These are phyloP conservation scores for Aplocera efformata DNA, from an alignment of 2,888 invertebrate genomes.

Conservation along the genomic window DNA sequence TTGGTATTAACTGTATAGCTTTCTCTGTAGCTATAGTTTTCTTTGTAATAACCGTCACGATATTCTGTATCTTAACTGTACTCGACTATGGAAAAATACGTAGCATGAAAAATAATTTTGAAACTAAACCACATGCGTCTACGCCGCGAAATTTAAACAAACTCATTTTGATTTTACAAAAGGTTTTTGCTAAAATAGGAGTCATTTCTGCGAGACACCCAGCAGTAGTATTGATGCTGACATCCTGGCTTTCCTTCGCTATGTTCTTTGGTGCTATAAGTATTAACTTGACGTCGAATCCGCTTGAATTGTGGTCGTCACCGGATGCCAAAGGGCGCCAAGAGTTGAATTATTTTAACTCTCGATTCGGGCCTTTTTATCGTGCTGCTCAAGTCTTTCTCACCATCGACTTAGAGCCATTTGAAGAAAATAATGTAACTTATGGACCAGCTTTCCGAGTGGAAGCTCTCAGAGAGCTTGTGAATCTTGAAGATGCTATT, in stretches of 20 bases:
- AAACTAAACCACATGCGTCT: constrained; percentile 18
- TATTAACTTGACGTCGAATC: constrained; percentile 90
- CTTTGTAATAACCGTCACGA: constrained; percentile 58
- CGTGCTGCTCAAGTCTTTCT: constrained; percentile 94
- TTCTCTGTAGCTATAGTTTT: constrained; percentile 82
- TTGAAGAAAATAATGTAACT: constrained; percentile 58
- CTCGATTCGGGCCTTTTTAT: constrained; percentile 93
- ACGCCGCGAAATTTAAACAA: constrained; percentile 31
- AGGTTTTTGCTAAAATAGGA: constrained; percentile 55
- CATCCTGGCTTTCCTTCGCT: constrained; percentile 79
- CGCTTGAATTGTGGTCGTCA: constrained; percentile 96
- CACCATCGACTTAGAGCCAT: constrained; percentile 73
- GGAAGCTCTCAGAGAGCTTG: constrained; percentile 86
- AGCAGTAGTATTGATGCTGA: constrained; percentile 81
- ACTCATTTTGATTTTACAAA: constrained; percentile 48
- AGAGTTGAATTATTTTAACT: constrained; percentile 93
- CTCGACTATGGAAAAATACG: constrained; percentile 31
- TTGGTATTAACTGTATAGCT: constrained; percentile 82
- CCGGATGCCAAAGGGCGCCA: constrained; percentile 88
- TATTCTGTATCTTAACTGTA: constrained; percentile 51
- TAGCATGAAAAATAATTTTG: constrained; percentile 16
- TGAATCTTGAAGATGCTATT: constrained; percentile 84
- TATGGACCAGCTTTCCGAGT: constrained; percentile 91
- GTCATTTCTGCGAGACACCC: constrained; percentile 85
- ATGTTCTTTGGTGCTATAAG: constrained; percentile 84